phyloP scores from a whole-genome alignment of 2,888 invertebrate genomes.

The Diarsia rubi region DNA sequence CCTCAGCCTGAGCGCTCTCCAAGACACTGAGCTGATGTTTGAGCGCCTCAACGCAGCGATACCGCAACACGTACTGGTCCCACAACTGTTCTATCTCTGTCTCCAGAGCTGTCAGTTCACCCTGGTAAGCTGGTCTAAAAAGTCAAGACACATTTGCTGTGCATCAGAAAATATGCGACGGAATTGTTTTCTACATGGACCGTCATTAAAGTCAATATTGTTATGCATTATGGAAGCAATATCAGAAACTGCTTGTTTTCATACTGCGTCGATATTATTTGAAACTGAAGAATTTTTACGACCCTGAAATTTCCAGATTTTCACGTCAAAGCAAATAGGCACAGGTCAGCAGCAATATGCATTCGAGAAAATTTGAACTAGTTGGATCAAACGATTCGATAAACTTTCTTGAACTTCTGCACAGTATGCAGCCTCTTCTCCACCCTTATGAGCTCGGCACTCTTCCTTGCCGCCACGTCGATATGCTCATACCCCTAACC shows the following conservation, averaged over 20 bases:
- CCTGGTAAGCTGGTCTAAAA: constrained; percentile 97
- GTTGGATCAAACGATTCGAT: too few species aligned
- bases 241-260: background rate
- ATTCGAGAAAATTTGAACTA: too few species aligned
- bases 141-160: background rate
- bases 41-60: constrained; percentile 96
- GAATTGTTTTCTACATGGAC: background rate
- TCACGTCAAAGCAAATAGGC: too few species aligned
- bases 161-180: background rate
- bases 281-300: background rate
- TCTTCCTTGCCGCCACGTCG: background rate
- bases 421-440: too few species aligned
- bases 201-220: background rate
- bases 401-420: too few species aligned
- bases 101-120: constrained; percentile 98
- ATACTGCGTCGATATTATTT: background rate
- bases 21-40: constrained; percentile 96
- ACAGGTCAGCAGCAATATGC: too few species aligned
- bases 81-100: constrained; percentile 95
- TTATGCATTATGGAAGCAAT: background rate
- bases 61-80: constrained; percentile 96
- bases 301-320: background rate
- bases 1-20: constrained; percentile 94
- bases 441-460: too few species aligned
- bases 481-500: background rate